Base-by-base conservation (phyloP, 2,888 invertebrate species). In the Seladonia tumulorum region DNA sequence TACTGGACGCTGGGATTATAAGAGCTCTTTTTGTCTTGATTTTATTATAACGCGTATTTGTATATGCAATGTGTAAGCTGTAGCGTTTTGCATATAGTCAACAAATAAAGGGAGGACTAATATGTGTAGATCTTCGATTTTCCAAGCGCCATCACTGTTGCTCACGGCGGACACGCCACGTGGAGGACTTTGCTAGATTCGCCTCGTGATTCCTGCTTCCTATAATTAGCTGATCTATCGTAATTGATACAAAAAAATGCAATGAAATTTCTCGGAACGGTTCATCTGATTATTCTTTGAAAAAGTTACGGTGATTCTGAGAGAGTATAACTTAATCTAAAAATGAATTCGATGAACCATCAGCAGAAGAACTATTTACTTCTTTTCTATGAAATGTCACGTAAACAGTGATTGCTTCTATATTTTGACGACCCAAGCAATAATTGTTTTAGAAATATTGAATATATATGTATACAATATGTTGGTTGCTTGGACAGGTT, bases 21-120 rank as follows among this genome's bases (percentile, higher is more conserved):
- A 70, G 25, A 71, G 25, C 29, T 77, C 5, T 79, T 60, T 70
- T 71, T 63, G 78, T 60, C 49, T 68, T 82, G 72, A 57, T 87
- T 89, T 87, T 83, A 79, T 86, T 75, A 83, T 82, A 82, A 79
- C 75, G 79, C 79, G 76, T 83, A 87, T 70, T 81, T 89, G 81
- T 87, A 86, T 88, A 86, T 88, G 81, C 72, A 83, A 85, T 79
- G 85, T 89, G 84, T 87, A 83, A 89, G 83, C 76, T 88, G 87
- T 89, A 89, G 89, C 79, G 77, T 85, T 88, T 85, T 88, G 82
- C 81, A 88, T 90, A 87, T 88, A 89, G 86, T 83, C 66, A 83
- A 81, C 75, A 80, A 88, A 89, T 86, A 86, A 89, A 89, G 76
- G 78, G 79, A 76, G 81, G 79, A 79, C 35, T 74, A 80, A 68